phyloP scores from a whole-genome alignment of 2,797 vertebrate genomes.

The Crocodylus rhombifer region DNA sequence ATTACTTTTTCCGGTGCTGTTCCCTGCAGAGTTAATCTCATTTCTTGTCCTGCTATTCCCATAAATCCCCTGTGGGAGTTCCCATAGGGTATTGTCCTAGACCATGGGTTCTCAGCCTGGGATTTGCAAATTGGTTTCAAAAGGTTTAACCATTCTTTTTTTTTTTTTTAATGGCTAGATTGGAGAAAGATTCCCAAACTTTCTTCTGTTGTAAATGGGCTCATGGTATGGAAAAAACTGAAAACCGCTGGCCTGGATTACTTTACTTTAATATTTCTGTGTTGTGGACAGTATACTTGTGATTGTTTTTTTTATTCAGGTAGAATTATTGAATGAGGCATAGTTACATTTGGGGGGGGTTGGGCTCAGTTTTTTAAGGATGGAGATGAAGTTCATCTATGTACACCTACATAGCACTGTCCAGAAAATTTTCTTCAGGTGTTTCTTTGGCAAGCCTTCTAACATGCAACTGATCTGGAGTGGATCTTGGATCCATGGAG shows the following conservation, averaged over 20 bases:
- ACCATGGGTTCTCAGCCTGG: background rate
- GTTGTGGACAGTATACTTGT: background rate
- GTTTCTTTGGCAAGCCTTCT: background rate
- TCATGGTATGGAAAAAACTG: background rate
- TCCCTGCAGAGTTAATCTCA: background rate
- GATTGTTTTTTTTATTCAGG: background rate
- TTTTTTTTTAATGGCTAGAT: background rate
- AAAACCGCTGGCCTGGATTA: background rate
- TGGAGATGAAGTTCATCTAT: background rate
- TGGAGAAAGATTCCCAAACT: background rate
- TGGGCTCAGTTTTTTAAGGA: slow-evolving; percentile 3
- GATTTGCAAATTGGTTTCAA: background rate
- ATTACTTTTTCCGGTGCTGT: background rate
- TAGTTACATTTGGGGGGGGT: background rate
- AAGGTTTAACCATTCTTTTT: background rate
- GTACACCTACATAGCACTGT: background rate
- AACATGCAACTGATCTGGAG: background rate
- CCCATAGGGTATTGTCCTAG: background rate
- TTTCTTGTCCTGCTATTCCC: slow-evolving; percentile 5
- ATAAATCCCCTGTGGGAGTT: background rate
- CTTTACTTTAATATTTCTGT: background rate
- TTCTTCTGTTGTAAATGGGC: background rate
- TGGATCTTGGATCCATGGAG: background rate
- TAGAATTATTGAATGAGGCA: background rate
- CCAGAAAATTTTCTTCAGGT: background rate